phyloP scores from a whole-genome alignment of 2,797 vertebrate species.

The Crax fasciolata region DNA sequence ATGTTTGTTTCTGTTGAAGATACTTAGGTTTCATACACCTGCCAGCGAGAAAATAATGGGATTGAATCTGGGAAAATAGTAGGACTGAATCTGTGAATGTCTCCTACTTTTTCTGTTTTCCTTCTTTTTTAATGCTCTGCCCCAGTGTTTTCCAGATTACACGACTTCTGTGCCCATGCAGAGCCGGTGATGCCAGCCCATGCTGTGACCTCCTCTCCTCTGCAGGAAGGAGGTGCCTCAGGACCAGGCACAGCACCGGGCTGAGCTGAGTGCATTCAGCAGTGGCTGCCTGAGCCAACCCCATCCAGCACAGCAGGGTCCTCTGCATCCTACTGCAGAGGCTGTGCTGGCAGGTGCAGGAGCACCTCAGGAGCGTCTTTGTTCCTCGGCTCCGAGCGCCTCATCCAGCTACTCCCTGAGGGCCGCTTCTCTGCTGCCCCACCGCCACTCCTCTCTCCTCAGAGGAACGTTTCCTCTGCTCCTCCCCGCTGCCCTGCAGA shows the following conservation, averaged over 20 bases:
- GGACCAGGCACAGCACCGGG: no score
- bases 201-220: background rate
- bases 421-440: background rate
- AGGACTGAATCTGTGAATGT: background rate
- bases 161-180: background rate
- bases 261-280: no score
- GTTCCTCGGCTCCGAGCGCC: background rate
- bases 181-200: background rate
- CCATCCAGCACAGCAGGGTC: background rate
- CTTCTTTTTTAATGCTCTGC: background rate
- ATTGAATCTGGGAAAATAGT: background rate
- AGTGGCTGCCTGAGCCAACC: background rate
- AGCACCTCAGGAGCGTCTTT: accelerated
- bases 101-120: background rate
- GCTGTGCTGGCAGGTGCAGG: background rate
- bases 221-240: background rate
- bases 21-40: background rate
- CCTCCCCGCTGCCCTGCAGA: background rate
- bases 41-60: background rate
- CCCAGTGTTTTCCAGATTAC: background rate
- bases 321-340: background rate
- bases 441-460: background rate
- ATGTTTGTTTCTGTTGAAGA: background rate
- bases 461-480: background rate
- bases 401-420: background rate